A percentile compares a stretch with the other conserved stretches of the same genome.
Conservation (phyloP, 2,797 vertebrate genomes). For the Argya squamiceps region DNA sequence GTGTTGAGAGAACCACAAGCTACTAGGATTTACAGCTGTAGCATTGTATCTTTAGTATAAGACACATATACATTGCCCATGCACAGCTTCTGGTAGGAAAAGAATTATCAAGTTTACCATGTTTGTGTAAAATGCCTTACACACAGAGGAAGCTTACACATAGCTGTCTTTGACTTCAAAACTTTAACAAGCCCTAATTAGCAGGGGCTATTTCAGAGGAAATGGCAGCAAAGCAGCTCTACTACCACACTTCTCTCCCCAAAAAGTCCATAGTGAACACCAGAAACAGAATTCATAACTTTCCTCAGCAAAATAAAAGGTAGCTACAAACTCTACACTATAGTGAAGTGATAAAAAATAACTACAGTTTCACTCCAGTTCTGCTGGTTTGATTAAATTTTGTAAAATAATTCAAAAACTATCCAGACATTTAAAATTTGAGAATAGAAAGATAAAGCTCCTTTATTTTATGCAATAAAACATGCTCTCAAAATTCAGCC, state of each 20-base stretch:
- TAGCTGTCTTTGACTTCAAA: not conserved
- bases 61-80: not conserved
- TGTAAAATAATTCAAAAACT: not conserved
- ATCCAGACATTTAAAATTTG: not conserved
- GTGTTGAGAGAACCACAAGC: not conserved
- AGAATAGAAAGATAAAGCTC: not conserved
- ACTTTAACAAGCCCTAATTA: not conserved
- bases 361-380: not conserved
- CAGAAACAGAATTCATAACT: not conserved
- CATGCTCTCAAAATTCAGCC: not conserved
- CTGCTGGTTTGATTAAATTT: not conserved
- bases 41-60: not conserved
- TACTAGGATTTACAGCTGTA: not conserved
- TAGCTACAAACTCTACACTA: not conserved
- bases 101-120: not conserved
- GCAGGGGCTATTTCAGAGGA: not conserved
- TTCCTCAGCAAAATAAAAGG: not conserved
- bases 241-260: not conserved
- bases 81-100: not conserved
- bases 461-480: not conserved
- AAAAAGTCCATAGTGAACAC: not conserved
- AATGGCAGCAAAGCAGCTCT: not conserved
- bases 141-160: not conserved
- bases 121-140: not conserved
- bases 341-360: not conserved